Conservation (phyloP, 2,888 invertebrate species). For the Ferrisia virgata region DNA sequence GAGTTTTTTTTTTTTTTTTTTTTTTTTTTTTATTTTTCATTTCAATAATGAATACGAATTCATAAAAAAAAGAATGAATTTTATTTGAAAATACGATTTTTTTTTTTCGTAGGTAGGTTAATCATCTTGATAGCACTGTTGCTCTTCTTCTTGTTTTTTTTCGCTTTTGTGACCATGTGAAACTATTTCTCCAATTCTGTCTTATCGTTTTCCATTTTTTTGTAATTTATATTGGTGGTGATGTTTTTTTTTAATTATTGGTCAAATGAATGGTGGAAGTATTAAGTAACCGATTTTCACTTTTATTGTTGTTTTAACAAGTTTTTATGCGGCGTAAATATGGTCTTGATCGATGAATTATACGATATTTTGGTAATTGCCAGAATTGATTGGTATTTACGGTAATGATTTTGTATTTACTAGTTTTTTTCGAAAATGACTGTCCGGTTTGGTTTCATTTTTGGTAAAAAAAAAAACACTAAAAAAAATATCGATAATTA, state of each 20-base stretch:
- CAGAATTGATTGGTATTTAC: neutral
- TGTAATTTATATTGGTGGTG: slow-evolving; percentile 35
- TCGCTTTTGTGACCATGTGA: slow-evolving; percentile 48
- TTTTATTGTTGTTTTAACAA: neutral
- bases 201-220: slow-evolving; percentile 37
- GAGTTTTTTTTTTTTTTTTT: slow-evolving; percentile 5
- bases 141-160: slow-evolving; percentile 41
- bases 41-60: neutral
- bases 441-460: too few species aligned
- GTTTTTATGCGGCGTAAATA: neutral
- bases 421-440: neutral
- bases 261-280: neutral
- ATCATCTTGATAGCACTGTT: slow-evolving; percentile 46
- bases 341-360: neutral
- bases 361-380: neutral
- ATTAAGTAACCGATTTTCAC: neutral
- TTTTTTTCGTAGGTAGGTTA: slow-evolving; percentile 29
- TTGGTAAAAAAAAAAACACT: too few species aligned
- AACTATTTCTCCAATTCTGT: slow-evolving; percentile 41
- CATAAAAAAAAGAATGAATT: neutral
- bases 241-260: neutral
- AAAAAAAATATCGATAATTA: neutral
- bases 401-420: neutral
- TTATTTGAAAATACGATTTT: neutral
- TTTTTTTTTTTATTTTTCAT: neutral